phyloP scores from a whole-genome alignment of 2,888 invertebrate species.

The Pristionchus entomophagus region DNA sequence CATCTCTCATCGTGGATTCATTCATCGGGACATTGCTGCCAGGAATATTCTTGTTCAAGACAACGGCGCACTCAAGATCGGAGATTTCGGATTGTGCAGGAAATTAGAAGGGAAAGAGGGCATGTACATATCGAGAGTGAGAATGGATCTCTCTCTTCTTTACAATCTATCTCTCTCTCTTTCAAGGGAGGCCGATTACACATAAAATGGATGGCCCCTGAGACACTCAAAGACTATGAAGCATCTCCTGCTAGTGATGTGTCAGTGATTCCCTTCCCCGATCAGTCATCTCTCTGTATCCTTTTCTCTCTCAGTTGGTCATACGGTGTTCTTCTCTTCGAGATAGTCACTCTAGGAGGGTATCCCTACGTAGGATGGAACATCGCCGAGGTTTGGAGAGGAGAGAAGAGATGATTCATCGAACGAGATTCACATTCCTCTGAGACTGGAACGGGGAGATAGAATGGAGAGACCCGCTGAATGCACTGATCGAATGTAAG shows the following conservation, averaged over 20 bases:
- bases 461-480: conserved; percentile 90
- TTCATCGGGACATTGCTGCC: conserved; percentile 28
- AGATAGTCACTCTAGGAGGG: conserved; percentile 27
- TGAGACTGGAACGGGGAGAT: conserved; percentile 85
- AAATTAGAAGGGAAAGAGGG: not conserved
- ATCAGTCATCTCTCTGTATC: not conserved
- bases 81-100: conserved; percentile 36
- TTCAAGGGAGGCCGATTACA: conserved; percentile 23
- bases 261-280: not conserved
- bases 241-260: conserved; percentile 25
- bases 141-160: not conserved
- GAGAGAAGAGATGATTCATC: not conserved
- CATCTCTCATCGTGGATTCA: conserved; percentile 16
- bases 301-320: conserved; percentile 6
- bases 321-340: conserved; percentile 37
- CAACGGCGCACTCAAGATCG: conserved; percentile 9
- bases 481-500: conserved; percentile 85
- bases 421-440: not conserved
- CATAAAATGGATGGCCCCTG: conserved; percentile 35
- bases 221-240: conserved; percentile 24
- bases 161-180: not conserved
- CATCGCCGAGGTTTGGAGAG: conserved; percentile 6
- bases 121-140: conserved; percentile 4
- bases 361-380: conserved; percentile 14
- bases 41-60: conserved; percentile 14